Evolutionary conservation across 2,797 vertebrate species (phyloP).

Genomic region (Falco naumanni): DNA sequence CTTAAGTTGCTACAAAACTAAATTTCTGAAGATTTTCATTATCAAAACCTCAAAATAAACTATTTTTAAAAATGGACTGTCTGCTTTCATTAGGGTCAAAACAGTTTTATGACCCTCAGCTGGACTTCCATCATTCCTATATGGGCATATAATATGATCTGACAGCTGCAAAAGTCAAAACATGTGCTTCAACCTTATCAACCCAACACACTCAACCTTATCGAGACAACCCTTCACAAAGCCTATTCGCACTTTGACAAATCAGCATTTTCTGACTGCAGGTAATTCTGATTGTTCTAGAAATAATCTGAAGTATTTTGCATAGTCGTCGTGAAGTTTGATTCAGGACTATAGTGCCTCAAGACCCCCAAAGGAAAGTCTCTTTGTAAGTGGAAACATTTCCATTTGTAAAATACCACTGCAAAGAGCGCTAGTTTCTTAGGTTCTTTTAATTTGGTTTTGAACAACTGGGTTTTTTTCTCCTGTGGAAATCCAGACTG

Average conservation of each 20-base stretch:
- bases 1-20: not conserved
- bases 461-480: not conserved
- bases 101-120: not conserved
- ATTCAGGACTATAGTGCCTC: not conserved
- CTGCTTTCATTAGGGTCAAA: not conserved
- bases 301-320: not conserved
- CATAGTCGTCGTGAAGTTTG: not conserved
- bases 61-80: not conserved
- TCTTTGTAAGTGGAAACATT: not conserved
- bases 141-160: not conserved
- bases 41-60: not conserved
- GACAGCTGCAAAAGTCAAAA: constrained; percentile 29
- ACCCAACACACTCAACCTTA: not conserved
- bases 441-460: not conserved
- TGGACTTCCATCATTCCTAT: not conserved
- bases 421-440: not conserved
- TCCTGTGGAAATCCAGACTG: not conserved
- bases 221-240: not conserved
- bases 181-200: not conserved
- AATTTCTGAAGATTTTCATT: not conserved
- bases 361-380: not conserved
- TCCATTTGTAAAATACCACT: no score
- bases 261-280: not conserved
- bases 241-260: not conserved
- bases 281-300: not conserved